Conservation (phyloP, 2,797 vertebrate species). For the Catharus ustulatus region DNA sequence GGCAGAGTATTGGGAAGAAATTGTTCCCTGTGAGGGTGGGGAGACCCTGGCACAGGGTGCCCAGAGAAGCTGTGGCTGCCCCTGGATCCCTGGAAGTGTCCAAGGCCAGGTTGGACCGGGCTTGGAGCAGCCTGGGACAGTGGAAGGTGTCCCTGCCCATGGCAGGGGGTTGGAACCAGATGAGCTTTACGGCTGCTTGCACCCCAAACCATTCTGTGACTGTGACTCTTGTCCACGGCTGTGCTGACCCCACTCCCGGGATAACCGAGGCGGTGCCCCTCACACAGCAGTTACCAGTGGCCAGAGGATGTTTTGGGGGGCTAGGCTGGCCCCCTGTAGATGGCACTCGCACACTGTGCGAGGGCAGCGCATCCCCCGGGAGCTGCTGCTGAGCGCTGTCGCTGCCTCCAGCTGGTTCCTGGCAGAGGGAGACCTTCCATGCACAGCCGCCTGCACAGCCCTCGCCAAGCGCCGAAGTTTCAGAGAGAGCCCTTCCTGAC, state of each 20-base stretch:
- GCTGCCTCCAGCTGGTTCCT: background rate
- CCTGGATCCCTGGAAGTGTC: background rate
- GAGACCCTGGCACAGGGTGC: background rate
- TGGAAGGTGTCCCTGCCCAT: background rate
- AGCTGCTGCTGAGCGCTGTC: background rate
- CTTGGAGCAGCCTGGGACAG: background rate
- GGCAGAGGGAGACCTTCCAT: background rate
- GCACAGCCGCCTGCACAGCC: background rate
- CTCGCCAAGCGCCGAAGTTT: background rate
- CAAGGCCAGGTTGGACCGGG: rapidly evolving
- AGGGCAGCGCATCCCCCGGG: background rate
- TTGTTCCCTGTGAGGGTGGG: background rate
- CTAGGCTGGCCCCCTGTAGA: slow-evolving; percentile 31
- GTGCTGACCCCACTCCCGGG: background rate
- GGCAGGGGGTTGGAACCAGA: background rate
- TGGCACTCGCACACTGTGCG: slow-evolving; percentile 55
- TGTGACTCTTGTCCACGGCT: background rate
- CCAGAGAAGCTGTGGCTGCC: background rate
- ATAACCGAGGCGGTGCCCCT: background rate
- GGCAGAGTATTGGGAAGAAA: background rate
- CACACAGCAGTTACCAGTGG: rapidly evolving
- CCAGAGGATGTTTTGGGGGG: background rate
- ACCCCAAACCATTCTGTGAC: background rate
- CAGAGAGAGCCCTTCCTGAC: background rate
- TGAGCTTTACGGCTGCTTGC: background rate